These are phyloP conservation scores for Harmothoe impar DNA, from an alignment of 2,888 invertebrate species.

Conservation along the genomic window DNA sequence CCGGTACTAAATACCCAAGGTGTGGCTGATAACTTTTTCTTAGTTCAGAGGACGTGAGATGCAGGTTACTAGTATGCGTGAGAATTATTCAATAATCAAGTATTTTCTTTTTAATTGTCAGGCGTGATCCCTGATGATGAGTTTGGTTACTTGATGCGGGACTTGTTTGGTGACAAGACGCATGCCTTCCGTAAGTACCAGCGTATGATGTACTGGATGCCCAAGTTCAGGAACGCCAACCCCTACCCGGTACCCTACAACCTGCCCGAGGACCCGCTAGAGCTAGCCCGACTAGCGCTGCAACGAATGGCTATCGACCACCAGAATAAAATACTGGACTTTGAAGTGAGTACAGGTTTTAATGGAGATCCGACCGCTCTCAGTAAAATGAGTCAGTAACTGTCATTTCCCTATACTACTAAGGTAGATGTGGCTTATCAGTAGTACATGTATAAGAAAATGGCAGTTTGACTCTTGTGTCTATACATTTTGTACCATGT, in stretches of 20 bases:
- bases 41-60: too few relatives aligned
- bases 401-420: too few relatives aligned
- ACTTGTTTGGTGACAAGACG: conserved; percentile 92
- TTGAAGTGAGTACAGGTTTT: conserved; percentile 64
- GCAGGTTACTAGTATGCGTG: too few relatives aligned
- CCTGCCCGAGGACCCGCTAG: conserved; percentile 90
- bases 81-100: too few relatives aligned
- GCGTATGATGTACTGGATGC: conserved; percentile 88
- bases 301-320: conserved; percentile 93
- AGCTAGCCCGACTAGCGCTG: conserved; percentile 92
- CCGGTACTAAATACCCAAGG: too few relatives aligned
- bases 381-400: background rate
- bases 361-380: background rate
- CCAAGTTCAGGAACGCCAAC: conserved; percentile 91
- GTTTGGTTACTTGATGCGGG: conserved; percentile 91
- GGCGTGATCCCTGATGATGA: conserved; percentile 96
- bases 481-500: too few relatives aligned
- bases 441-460: too few relatives aligned
- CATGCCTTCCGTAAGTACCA: conserved; percentile 84
- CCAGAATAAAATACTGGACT: conserved; percentile 86
- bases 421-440: too few relatives aligned
- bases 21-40: too few relatives aligned
- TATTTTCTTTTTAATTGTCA: conserved; percentile 76
- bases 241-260: conserved; percentile 84
- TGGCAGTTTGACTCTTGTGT: too few relatives aligned